Evolutionary conservation across 2,797 vertebrate species (phyloP), one percentile per base, ranked within the genome.

Genomic region (Synaphobranchus kaupii): DNA sequence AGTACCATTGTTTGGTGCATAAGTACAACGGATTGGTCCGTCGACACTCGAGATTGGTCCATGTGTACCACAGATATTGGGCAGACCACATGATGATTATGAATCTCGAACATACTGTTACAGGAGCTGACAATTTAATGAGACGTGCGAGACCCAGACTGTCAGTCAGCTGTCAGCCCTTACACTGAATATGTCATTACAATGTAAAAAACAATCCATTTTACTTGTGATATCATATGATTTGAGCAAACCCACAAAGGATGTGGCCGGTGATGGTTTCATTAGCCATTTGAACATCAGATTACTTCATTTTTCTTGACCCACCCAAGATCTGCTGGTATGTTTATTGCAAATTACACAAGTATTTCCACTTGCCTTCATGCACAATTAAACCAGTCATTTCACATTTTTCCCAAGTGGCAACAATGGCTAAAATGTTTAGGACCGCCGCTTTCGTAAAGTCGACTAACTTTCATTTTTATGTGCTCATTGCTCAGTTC

Each of bases 341-440:
- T 68, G 63, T 28, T 68, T 68, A 28, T 25, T n/a, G 63, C 63
- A 68, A n/a, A 68, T 68, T 68, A 68, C 63, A 68, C 25, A 28
- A n/a, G 63, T 28, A 25, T 68, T 68, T 68, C 63, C n/a, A 68
- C 6, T 68, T n/a, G 63, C n/a, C 25, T 68, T 68, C 63, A 68
- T 68, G 63, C 25, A 68, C 63, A 68, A 68, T 68, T 68, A 68
- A 68, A 28, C 63, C 63, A 68, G n/a, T 68, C 63, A 68, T 68
- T 68, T 68, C n/a, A 68, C 63, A 68, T 68, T 68, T 68, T 68
- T 25, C n/a, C 63, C n/a, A 68, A 68, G n/a, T 28, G 63, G 28
- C 22, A 68, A n/a, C 63, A 8, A 28, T 68, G n/a, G 25, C 28
- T 68, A 68, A 68, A 68, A 68, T 68, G 63, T 68, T n/a, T 25